These are phyloP conservation scores for Heliconius aoede DNA, from an alignment of 2,888 invertebrate genomes.

Conservation along the genomic window DNA sequence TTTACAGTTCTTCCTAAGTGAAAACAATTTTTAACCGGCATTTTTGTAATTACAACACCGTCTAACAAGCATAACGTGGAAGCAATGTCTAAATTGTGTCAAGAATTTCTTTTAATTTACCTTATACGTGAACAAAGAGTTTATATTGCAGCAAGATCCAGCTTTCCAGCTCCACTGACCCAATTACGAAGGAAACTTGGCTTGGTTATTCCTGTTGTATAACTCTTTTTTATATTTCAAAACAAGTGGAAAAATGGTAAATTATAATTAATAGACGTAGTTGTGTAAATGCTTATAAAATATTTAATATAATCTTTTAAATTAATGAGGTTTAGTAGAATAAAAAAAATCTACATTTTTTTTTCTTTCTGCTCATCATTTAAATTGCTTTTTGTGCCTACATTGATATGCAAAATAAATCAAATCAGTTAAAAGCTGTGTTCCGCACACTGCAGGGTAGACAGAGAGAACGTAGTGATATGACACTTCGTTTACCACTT, in stretches of 20 bases:
- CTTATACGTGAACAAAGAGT: constrained; percentile 13
- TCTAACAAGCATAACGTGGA: neutral
- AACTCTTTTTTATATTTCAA: neutral
- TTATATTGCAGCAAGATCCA: constrained; percentile 27
- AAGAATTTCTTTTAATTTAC: constrained; percentile 23
- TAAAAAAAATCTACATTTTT: too few species aligned
- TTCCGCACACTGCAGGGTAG: too few species aligned
- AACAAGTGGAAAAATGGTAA: neutral
- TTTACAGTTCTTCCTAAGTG: neutral
- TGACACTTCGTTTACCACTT: too few species aligned
- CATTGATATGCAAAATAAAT: neutral
- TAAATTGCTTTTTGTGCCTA: neutral
- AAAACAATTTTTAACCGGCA: neutral
- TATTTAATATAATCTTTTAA: neutral
- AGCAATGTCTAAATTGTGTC: constrained; percentile 14
- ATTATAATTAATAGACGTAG: neutral
- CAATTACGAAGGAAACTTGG: constrained; percentile 15
- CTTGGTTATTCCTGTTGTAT: constrained; percentile 5
- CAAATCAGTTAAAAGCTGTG: too few species aligned
- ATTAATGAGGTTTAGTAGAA: neutral
- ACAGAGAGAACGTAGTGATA: too few species aligned
- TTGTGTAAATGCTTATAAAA: neutral
- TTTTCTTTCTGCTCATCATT: neutral
- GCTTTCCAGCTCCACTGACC: constrained; percentile 26
- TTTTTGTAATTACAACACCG: constrained; percentile 3